Conservation (phyloP, 2,888 invertebrate species). For the Keiferia lycopersicella region DNA sequence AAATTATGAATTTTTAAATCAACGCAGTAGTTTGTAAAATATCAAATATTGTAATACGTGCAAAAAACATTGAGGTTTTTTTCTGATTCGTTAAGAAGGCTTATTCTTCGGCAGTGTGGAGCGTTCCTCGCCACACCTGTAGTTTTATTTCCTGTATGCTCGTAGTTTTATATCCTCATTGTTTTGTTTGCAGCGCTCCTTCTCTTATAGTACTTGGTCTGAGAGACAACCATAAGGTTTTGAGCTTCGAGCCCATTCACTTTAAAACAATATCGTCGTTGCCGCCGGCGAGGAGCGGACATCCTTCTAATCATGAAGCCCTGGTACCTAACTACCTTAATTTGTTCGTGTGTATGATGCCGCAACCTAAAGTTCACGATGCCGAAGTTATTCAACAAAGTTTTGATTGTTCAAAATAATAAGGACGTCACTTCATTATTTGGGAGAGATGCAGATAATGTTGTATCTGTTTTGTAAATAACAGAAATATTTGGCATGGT, state of each 20-base stretch:
- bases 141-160: too few relatives aligned
- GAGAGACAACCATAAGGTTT: conserved; percentile 18
- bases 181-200: not conserved
- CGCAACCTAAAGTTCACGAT: conserved; percentile 21
- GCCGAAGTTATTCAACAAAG: conserved; percentile 23
- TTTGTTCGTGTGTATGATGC: conserved; percentile 35
- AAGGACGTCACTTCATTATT: not conserved
- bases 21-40: too few relatives aligned
- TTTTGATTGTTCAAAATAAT: conserved; percentile 16
- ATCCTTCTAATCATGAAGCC: conserved; percentile 60
- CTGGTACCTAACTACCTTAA: conserved; percentile 56
- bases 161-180: too few relatives aligned
- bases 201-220: not conserved
- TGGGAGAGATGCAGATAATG: not conserved
- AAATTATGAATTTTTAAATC: too few relatives aligned
- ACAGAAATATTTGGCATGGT: not conserved
- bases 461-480: not conserved
- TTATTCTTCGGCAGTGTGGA: too few relatives aligned
- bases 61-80: too few relatives aligned
- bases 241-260: conserved; percentile 44
- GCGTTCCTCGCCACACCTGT: too few relatives aligned
- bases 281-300: conserved; percentile 66
- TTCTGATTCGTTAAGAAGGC: too few relatives aligned
- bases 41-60: too few relatives aligned
- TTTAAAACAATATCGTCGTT: conserved; percentile 59